Evolutionary conservation across 2,888 invertebrate genomes (phyloP).

Genomic region (Noctua janthe): DNA sequence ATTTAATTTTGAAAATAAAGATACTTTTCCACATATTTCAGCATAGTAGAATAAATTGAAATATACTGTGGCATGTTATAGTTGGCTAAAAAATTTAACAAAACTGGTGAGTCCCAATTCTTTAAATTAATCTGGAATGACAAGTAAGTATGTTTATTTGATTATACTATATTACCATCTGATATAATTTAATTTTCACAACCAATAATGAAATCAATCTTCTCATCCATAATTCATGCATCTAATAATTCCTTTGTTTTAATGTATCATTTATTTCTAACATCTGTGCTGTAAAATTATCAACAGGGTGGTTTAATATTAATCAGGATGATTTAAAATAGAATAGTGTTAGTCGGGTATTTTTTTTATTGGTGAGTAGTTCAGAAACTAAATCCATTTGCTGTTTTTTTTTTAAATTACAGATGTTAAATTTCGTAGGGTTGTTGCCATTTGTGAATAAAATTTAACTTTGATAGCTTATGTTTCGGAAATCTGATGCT

Average conservation of each 20-base stretch:
- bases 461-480: no score
- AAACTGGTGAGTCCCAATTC: conserved; percentile 33
- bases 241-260: not conserved
- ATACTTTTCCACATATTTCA: conserved; percentile 31
- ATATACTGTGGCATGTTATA: conserved; percentile 26
- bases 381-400: no score
- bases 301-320: not conserved
- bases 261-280: not conserved
- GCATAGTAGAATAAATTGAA: conserved; percentile 13
- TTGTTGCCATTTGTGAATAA: no score
- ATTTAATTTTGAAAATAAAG: conserved; percentile 5
- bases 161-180: conserved; percentile 5
- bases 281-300: not conserved
- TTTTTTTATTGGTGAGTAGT: not conserved
- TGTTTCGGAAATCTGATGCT: no score
- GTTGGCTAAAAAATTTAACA: conserved; percentile 22
- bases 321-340: not conserved
- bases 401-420: no score
- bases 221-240: not conserved
- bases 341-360: not conserved
- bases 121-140: conserved; percentile 6
- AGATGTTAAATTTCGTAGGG: no score
- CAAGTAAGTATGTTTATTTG: conserved; percentile 37
- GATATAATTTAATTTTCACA: not conserved
- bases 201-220: no score